A percentile compares a stretch with the other conserved stretches of the same genome.
These are phyloP conservation scores for Chrysolina oricalcia DNA, from an alignment of 2,888 invertebrate genomes.

Conservation along the genomic window DNA sequence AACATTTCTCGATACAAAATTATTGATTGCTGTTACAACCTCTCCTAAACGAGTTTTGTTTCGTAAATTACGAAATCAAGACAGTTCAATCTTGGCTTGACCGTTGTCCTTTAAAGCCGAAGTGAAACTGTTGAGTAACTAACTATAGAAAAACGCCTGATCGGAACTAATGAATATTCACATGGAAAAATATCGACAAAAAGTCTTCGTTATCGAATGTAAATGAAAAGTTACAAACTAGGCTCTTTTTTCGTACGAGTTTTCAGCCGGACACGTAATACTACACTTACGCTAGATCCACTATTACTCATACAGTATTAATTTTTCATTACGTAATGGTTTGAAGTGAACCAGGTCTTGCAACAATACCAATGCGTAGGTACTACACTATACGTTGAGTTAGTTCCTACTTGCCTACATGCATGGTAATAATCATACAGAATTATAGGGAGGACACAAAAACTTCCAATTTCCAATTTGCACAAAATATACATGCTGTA, in stretches of 20 bases:
- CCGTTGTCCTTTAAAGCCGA: neutral
- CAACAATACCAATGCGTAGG: no score
- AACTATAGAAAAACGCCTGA: neutral
- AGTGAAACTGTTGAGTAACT: neutral
- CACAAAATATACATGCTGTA: no score
- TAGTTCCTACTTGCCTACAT: no score
- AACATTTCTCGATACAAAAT: no score
- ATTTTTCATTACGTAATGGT: neutral
- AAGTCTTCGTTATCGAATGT: neutral
- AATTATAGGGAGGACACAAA: no score
- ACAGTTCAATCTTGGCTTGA: no score
- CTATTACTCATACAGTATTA: neutral
- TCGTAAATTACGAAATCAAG: no score
- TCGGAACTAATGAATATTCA: neutral
- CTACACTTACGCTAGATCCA: slow-evolving; percentile 8
- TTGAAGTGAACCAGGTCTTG: neutral
- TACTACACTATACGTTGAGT: no score
- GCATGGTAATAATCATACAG: no score
- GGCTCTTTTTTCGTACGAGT: neutral
- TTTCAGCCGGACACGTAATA: slow-evolving; percentile 3
- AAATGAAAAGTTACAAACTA: neutral
- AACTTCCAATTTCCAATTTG: no score
- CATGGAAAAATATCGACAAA: neutral
- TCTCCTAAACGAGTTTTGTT: no score
- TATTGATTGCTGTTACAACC: no score